These are phyloP conservation scores for Parthenolecanium corni DNA, from an alignment of 2,888 invertebrate genomes.

Conservation along the genomic window DNA sequence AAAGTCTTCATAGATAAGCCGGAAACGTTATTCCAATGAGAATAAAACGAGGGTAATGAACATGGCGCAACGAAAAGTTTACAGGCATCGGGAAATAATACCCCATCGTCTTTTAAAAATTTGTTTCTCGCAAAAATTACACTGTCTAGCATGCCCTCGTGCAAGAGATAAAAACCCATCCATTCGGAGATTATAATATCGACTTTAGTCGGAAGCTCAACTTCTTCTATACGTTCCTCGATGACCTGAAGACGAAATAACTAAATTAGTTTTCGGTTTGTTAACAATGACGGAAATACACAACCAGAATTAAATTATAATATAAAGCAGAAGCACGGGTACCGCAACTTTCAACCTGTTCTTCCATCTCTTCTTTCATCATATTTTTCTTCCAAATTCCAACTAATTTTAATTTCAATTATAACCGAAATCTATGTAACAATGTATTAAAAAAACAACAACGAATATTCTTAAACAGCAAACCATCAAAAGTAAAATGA, in stretches of 20 bases:
- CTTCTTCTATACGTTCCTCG: constrained; percentile 66
- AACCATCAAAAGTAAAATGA: too few relatives aligned
- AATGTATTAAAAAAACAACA: too few relatives aligned
- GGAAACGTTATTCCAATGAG: constrained; percentile 58
- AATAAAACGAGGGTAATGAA: constrained; percentile 50
- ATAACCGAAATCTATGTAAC: too few relatives aligned
- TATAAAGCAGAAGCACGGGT: too few relatives aligned
- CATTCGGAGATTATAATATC: constrained; percentile 91
- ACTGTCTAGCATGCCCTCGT: constrained; percentile 91
- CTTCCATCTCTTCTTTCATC: too few relatives aligned
- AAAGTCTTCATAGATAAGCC: constrained; percentile 64
- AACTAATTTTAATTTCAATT: too few relatives aligned
- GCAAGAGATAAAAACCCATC: constrained; percentile 95
- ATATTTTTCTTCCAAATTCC: too few relatives aligned
- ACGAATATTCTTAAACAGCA: too few relatives aligned
- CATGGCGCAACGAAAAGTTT: constrained; percentile 53
- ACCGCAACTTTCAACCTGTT: too few relatives aligned
- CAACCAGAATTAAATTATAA: too few relatives aligned
- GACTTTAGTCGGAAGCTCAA: constrained; percentile 57
- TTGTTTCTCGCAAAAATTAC: constrained; percentile 69
- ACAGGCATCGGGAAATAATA: constrained; percentile 64
- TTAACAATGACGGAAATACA: too few relatives aligned
- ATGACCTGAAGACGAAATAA: constrained; percentile 8
- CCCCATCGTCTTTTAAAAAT: constrained; percentile 59
- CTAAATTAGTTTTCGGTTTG: constrained; percentile 3